Evolutionary conservation across 2,113 vertebrate species (phyloP).

Genomic region (Microcebus griseorufus): DNA sequence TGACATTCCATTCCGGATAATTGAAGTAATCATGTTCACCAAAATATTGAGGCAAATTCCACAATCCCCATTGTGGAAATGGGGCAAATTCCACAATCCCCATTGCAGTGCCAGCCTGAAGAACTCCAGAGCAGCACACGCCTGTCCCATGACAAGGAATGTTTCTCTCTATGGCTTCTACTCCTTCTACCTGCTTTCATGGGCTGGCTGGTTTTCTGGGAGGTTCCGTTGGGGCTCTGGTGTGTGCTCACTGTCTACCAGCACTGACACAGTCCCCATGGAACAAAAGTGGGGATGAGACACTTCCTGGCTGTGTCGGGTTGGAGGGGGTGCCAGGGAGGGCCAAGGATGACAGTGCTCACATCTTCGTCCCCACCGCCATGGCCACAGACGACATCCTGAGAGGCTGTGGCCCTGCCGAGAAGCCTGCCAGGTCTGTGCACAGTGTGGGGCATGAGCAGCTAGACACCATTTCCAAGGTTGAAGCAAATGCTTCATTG

Average conservation of each 20-base stretch:
- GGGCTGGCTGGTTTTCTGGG: not conserved
- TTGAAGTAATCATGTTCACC: not conserved
- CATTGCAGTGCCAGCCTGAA: accelerated
- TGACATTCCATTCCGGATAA: too few species aligned
- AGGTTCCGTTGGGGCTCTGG: accelerated
- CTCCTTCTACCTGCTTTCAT: not conserved
- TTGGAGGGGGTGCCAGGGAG: too few species aligned
- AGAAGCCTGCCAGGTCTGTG: too few species aligned
- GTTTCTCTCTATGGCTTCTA: not conserved
- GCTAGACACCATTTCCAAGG: accelerated
- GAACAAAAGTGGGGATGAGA: too few species aligned
- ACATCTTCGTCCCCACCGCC: not conserved
- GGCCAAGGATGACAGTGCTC: accelerated
- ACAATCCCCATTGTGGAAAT: too few species aligned
- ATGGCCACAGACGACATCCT: not conserved
- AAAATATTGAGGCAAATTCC: too few species aligned
- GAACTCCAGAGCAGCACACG: not conserved
- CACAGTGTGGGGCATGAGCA: accelerated
- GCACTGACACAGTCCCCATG: not conserved
- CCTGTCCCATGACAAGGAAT: accelerated
- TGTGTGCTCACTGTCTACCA: not conserved
- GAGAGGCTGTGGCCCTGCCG: not conserved
- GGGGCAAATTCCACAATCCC: too few species aligned
- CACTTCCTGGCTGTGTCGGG: accelerated
- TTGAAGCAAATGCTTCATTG: not conserved